These are phyloP conservation scores for Acromyrmex charruanus DNA, from an alignment of 1,140 invertebrate species.

Conservation along the genomic window DNA sequence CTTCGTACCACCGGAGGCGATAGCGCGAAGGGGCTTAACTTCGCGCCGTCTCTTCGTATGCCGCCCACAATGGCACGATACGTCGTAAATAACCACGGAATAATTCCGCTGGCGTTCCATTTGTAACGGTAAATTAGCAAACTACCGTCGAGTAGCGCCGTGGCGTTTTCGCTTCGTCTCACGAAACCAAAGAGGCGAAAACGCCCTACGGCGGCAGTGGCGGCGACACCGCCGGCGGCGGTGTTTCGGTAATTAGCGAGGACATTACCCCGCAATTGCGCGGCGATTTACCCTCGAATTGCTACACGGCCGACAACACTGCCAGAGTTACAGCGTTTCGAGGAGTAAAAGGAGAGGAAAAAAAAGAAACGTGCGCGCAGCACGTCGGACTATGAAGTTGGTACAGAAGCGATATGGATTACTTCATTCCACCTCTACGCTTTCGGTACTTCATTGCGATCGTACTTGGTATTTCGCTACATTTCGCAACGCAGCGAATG, in stretches of 20 bases:
- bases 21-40: conserved; percentile 54
- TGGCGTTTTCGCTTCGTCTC: conserved; percentile 14
- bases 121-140: conserved; percentile 60
- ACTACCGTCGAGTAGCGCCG: not conserved
- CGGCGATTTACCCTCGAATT: conserved; percentile 46
- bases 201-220: not conserved
- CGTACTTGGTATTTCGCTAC: not conserved
- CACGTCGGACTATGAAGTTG: conserved; percentile 5
- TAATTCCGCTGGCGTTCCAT: conserved; percentile 56
- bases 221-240: not conserved
- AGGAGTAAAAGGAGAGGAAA: not conserved
- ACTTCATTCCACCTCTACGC: conserved; percentile 21
- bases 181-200: conserved; percentile 44
- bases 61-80: conserved; percentile 25
- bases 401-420: conserved; percentile 15
- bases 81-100: conserved; percentile 54
- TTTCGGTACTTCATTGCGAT: conserved; percentile 2
- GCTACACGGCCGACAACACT: not conserved
- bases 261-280: conserved; percentile 58
- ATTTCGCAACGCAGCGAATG: conserved; percentile 23
- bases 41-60: conserved; percentile 23
- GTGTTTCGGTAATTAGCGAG: conserved; percentile 60
- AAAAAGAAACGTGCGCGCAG: not conserved
- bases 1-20: conserved; percentile 38
- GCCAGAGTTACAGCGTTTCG: not conserved